Conservation (phyloP, 2,888 invertebrate genomes). For the Apamea crenata region DNA sequence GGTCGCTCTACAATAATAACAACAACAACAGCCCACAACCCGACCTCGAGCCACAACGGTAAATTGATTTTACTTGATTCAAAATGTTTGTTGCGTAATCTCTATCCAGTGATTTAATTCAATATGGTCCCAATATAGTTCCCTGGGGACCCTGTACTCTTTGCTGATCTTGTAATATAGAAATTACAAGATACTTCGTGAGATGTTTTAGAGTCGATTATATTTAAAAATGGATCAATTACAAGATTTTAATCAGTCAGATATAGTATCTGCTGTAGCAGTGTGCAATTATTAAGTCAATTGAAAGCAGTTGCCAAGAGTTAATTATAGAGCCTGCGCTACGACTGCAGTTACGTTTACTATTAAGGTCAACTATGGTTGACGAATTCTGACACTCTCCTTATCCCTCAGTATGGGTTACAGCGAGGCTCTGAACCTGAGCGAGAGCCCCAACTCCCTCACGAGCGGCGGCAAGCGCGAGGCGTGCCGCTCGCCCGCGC, state of each 20-base stretch:
- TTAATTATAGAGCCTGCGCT: background rate
- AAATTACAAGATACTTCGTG: background rate
- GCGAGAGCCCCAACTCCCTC: slow-evolving; percentile 90
- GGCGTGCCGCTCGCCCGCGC: slow-evolving; percentile 90
- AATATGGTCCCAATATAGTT: background rate
- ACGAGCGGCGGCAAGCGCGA: slow-evolving; percentile 84
- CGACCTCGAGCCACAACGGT: slow-evolving; percentile 87
- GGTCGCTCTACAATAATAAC: slow-evolving; percentile 95
- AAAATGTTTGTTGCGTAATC: background rate
- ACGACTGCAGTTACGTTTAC: background rate
- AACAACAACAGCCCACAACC: slow-evolving; percentile 91
- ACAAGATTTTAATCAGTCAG: background rate
- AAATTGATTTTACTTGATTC: slow-evolving; percentile 56
- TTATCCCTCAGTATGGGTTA: slow-evolving; percentile 66
- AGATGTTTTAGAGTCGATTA: background rate
- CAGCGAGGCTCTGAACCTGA: slow-evolving; percentile 96
- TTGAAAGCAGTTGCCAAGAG: background rate
- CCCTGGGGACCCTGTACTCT: slow-evolving; percentile 11
- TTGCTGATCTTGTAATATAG: background rate
- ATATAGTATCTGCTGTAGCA: background rate
- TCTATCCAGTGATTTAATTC: background rate
- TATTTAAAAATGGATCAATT: background rate
- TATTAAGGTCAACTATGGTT: slow-evolving; percentile 17
- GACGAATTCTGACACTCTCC: slow-evolving; percentile 51
- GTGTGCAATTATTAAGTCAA: background rate